Evolutionary conservation across 2,797 vertebrate genomes (phyloP).

Genomic region (Hybognathus amarus): DNA sequence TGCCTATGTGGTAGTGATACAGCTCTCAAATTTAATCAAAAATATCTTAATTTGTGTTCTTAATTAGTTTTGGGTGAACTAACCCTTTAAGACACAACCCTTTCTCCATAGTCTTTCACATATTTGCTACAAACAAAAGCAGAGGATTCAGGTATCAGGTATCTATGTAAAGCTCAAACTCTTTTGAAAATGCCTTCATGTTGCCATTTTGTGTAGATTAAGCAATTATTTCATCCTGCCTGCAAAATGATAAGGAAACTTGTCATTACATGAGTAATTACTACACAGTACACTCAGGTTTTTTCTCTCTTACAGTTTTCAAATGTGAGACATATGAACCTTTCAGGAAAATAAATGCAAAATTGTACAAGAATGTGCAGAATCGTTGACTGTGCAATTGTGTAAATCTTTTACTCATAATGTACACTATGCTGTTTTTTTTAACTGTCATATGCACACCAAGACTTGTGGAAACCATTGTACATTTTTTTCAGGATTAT

Average conservation of each 20-base stretch:
- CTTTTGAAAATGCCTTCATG: background rate
- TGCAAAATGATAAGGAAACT: background rate
- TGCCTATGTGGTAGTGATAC: too few relatives aligned
- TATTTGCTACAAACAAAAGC: background rate
- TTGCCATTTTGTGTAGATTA: background rate
- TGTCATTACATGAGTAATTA: background rate
- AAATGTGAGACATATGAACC: background rate
- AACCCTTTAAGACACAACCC: too few relatives aligned
- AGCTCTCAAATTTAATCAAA: too few relatives aligned
- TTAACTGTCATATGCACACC: too few relatives aligned
- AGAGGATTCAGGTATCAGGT: background rate
- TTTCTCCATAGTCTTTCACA: too few relatives aligned
- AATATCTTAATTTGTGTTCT: too few relatives aligned
- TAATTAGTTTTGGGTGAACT: too few relatives aligned
- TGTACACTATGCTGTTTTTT: too few relatives aligned
- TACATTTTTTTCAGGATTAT: too few relatives aligned
- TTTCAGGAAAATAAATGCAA: conserved; percentile 55
- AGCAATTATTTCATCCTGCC: background rate
- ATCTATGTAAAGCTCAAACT: background rate
- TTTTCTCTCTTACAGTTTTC: conserved; percentile 21
- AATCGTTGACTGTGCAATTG: background rate
- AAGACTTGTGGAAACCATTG: background rate
- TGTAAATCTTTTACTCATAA: background rate
- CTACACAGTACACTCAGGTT: conserved; percentile 22
- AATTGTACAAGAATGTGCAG: background rate